Conservation (phyloP, 2,888 invertebrate species). For the Latrodectus hesperus region DNA sequence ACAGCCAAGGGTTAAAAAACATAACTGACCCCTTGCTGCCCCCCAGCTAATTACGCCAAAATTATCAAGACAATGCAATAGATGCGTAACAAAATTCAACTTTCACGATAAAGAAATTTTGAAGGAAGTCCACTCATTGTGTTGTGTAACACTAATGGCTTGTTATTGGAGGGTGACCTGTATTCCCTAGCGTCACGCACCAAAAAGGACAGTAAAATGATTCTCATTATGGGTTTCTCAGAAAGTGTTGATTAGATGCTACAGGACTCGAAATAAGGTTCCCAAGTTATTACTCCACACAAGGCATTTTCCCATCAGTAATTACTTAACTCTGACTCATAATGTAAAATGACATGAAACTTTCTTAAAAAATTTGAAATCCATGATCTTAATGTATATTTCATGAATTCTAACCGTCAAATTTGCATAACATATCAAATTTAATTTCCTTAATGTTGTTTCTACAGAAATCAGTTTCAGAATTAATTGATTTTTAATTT, state of each 20-base stretch:
- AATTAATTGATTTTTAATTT: too few species aligned
- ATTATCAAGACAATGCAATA: conserved; percentile 27
- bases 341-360: too few species aligned
- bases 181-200: conserved; percentile 34
- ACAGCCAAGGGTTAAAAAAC: conserved; percentile 17
- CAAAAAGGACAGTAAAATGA: conserved; percentile 9
- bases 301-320: conserved; percentile 8
- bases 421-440: too few species aligned
- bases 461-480: too few species aligned
- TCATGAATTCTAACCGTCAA: too few species aligned
- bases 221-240: conserved; percentile 12
- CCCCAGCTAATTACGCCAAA: conserved; percentile 22
- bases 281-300: conserved; percentile 7
- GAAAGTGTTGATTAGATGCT: conserved; percentile 46
- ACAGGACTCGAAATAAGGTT: conserved; percentile 17
- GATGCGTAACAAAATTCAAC: conserved; percentile 27
- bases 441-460: too few species aligned
- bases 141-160: conserved; percentile 29
- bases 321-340: conserved; percentile 1
- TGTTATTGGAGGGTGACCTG: conserved; percentile 39
- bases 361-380: too few species aligned
- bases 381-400: too few species aligned
- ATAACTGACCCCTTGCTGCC: conserved; percentile 11
- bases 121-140: conserved; percentile 29
- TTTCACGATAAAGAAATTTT: conserved; percentile 28